Evolutionary conservation across 1,140 invertebrate species (phyloP).

Genomic region (Thaumetopoea pityocampa): DNA sequence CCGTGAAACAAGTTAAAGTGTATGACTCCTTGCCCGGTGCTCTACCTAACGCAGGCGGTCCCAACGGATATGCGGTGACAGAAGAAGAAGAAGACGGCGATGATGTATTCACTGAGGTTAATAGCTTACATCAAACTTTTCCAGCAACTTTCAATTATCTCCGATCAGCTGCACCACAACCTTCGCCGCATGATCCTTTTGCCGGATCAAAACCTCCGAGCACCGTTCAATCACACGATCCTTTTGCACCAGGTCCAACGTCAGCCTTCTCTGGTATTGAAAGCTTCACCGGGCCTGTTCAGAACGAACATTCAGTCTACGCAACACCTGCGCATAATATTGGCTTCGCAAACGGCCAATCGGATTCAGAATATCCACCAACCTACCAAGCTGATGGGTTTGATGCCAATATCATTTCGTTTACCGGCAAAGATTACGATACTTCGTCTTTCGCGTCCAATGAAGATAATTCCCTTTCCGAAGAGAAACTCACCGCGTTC

Average conservation of each 20-base stretch:
- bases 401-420: slow-evolving; percentile 30
- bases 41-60: slow-evolving; percentile 24
- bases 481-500: slow-evolving; percentile 45
- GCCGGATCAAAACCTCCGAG: slow-evolving; percentile 30
- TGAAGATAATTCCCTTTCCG: slow-evolving; percentile 24
- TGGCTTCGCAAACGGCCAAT: slow-evolving; percentile 22
- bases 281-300: slow-evolving; percentile 28
- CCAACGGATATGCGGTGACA: slow-evolving; percentile 56
- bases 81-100: slow-evolving; percentile 65
- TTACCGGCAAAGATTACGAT: slow-evolving; percentile 32
- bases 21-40: slow-evolving; percentile 55
- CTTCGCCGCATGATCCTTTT: slow-evolving; percentile 33
- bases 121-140: slow-evolving; percentile 45
- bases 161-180: slow-evolving; percentile 28
- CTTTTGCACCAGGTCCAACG: slow-evolving; percentile 37
- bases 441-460: slow-evolving; percentile 29
- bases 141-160: slow-evolving; percentile 46
- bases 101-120: slow-evolving; percentile 48
- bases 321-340: slow-evolving; percentile 15
- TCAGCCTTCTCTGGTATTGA: slow-evolving; percentile 33
- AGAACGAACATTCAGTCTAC: slow-evolving; percentile 29
- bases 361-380: slow-evolving; percentile 25
- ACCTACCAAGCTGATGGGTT: slow-evolving; percentile 18
- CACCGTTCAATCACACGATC: slow-evolving; percentile 32
- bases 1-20: slow-evolving; percentile 61